phyloP scores from a whole-genome alignment of 2,888 invertebrate genomes.

The Frankliniella intonsa region DNA sequence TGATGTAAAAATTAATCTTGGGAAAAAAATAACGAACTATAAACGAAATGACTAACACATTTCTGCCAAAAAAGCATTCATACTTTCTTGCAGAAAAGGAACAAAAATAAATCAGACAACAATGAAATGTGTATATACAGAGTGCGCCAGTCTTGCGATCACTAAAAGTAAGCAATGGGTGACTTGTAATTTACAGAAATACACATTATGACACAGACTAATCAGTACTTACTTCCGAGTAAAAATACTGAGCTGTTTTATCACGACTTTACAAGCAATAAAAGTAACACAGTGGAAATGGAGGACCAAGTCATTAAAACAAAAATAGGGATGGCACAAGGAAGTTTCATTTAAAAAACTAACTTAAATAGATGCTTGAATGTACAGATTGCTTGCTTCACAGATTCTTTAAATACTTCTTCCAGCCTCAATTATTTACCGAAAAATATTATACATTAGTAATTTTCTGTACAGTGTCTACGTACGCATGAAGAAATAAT shows the following conservation, averaged over 20 bases:
- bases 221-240: constrained; percentile 12
- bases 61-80: background rate
- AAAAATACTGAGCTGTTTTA: constrained; percentile 23
- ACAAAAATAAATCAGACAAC: constrained; percentile 19
- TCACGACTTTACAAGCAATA: constrained; percentile 22
- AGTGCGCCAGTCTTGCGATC: constrained; percentile 13
- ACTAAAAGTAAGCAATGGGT: constrained; percentile 24
- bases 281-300: background rate
- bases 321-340: constrained; percentile 15
- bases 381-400: background rate
- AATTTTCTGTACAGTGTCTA: background rate
- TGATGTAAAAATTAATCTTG: background rate
- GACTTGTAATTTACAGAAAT: constrained; percentile 13
- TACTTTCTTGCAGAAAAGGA: background rate
- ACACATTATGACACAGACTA: background rate
- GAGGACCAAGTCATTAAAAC: background rate
- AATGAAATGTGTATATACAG: constrained; percentile 18
- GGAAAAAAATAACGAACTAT: constrained; percentile 3
- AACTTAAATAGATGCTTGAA: background rate
- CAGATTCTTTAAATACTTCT: background rate
- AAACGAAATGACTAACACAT: constrained; percentile 16
- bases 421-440: constrained; percentile 15
- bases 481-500: constrained; percentile 20
- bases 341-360: background rate
- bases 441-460: constrained; percentile 21